Conservation (phyloP, 2,113 vertebrate species). For the Microcebus lehilahytsara region DNA sequence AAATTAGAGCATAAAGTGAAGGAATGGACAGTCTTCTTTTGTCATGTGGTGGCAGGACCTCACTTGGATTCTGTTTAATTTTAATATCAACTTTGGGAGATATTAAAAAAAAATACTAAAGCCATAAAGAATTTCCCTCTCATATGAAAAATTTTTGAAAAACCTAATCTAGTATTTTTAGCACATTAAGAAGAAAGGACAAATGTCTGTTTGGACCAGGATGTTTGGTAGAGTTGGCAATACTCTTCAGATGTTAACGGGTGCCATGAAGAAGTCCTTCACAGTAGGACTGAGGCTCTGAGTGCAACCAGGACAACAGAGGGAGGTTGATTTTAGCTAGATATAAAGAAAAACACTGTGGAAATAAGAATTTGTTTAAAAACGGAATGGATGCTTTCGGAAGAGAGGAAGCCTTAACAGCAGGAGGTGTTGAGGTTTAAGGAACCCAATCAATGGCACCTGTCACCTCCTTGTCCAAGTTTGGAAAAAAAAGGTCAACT, state of each 20-base stretch:
- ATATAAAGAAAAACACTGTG: not conserved
- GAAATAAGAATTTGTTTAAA: not conserved
- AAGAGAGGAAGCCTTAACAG: not conserved
- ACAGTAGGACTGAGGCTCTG: not conserved
- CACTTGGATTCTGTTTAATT: not conserved
- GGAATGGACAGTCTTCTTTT: not conserved
- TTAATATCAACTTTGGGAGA: not conserved
- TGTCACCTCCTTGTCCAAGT: too few species aligned
- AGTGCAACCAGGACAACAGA: not conserved
- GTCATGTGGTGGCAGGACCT: not conserved
- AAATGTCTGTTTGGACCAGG: not conserved
- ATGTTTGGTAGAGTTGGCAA: not conserved
- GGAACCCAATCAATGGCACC: not conserved
- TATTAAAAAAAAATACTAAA: not conserved
- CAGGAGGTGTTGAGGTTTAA: not conserved
- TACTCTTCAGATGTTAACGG: not conserved
- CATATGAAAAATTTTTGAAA: not conserved
- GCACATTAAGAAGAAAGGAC: not conserved
- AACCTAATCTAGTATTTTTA: not conserved
- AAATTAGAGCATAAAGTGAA: not conserved
- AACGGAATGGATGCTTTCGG: not conserved
- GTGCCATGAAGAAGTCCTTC: not conserved
- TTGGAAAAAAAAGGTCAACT: not conserved
- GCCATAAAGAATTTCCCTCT: not conserved
- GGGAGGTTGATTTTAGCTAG: not conserved